Evolutionary conservation across 1,140 invertebrate genomes (phyloP), one percentile per base, ranked within the genome.

Genomic region (Zaprionus tsacasi): DNA sequence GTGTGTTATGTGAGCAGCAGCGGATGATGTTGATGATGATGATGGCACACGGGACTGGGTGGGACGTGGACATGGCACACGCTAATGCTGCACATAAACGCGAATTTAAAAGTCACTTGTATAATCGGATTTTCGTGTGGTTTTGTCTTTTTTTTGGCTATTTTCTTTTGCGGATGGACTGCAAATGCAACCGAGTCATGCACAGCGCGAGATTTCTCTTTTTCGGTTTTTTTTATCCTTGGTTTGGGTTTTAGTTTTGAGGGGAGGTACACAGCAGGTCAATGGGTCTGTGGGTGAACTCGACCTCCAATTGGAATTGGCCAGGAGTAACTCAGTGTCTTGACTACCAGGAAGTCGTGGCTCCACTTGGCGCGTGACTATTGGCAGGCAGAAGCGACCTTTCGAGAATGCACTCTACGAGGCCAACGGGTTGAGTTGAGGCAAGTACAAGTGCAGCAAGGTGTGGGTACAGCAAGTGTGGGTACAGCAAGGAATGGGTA

Each of bases 1-100:
- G 15, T 30, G 11, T 68, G 65, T 73, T 73, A 73, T 73, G 70
- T 69, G 56, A 73, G n/a, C 21, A 2, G 30, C 30, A 33, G 30
- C 5, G 5, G 30, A 33, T 33, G 30, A 33, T 56, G 35, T n/a
- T 33, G 21, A 38, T 65, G 17, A 50, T 21, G 45, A 25, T 50
- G 45, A 25, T 30, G 27, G 27, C 27, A 6, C 27, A 30, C 17
- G 52, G 52, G 6, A 8, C 40, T 43, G 40, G 6, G 40, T 13
- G 25, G 12, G 36, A 40, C 25, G 17, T 36, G 45, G 25, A 21
- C 21, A 21, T 21, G 21, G 27, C 43, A 72, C 21, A 43, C 36
- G 40, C 25, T 40, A 35, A 33, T 52, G 48, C 45, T 38, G 8
- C 33, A 45, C 33, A 67, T 40, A 30, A 36, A 30, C n/a, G 27